These are phyloP conservation scores for Hemicordylus capensis DNA, from an alignment of 2,113 vertebrate species.

Conservation along the genomic window DNA sequence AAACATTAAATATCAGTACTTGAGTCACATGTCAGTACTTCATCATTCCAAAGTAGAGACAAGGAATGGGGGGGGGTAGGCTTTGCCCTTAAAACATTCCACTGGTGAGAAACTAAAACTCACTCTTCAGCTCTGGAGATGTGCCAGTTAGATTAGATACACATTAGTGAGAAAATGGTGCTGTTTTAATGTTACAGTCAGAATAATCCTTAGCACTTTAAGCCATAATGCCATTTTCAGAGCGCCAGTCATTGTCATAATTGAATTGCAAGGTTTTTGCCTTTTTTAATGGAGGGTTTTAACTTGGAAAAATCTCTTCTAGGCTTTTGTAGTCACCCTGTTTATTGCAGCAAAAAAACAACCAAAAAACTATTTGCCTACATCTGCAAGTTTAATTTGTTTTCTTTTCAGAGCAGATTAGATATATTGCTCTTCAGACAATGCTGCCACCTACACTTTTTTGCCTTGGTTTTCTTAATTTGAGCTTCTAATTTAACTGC, in stretches of 20 bases:
- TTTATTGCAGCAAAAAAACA: background rate
- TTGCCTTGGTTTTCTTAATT: constrained; percentile 6
- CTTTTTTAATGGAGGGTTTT: background rate
- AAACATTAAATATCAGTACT: background rate
- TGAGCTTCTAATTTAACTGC: background rate
- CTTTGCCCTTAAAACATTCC: constrained; percentile 11
- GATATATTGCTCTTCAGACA: constrained; percentile 1
- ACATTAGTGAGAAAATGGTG: background rate
- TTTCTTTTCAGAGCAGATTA: constrained; percentile 2
- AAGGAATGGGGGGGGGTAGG: background rate
- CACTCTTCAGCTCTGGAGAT: background rate
- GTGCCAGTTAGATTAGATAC: constrained; percentile 9
- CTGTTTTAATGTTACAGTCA: background rate
- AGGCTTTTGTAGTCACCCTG: background rate
- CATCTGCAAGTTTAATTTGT: constrained; percentile 4
- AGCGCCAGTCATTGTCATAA: background rate
- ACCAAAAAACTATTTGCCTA: background rate
- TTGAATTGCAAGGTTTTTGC: background rate
- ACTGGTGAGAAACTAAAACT: background rate
- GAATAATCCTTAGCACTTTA: background rate
- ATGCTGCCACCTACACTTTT: background rate
- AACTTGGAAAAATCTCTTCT: constrained; percentile 4
- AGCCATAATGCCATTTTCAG: background rate
- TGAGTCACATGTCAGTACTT: background rate
- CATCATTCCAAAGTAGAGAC: background rate